Conservation (phyloP, 2,113 vertebrate genomes). For the Rhagologus leucostigma region DNA sequence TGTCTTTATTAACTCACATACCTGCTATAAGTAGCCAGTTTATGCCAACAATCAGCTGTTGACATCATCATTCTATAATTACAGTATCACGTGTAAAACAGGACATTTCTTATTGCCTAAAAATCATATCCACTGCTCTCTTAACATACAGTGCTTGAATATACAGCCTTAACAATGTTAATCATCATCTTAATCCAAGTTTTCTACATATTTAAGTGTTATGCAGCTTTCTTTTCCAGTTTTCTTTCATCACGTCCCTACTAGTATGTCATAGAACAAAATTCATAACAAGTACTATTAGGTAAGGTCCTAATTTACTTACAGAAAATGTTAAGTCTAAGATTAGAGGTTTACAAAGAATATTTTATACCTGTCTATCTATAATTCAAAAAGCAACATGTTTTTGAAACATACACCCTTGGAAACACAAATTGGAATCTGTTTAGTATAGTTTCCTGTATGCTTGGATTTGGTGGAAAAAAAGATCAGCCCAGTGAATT, state of each 20-base stretch:
- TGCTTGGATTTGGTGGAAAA: constrained; percentile 50
- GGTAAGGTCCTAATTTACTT: constrained; percentile 59
- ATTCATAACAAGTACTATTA: constrained; percentile 62
- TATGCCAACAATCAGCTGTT: constrained; percentile 80
- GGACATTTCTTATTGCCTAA: constrained; percentile 83
- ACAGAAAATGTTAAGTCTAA: constrained; percentile 59
- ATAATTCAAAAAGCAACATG: constrained; percentile 58
- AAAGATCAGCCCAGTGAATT: constrained; percentile 15
- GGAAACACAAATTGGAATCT: constrained; percentile 43
- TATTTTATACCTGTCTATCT: constrained; percentile 73
- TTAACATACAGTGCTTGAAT: constrained; percentile 94
- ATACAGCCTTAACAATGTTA: constrained; percentile 88
- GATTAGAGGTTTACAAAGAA: constrained; percentile 72
- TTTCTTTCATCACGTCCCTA: constrained; percentile 73
- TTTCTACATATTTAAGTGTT: constrained; percentile 72
- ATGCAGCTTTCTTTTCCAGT: constrained; percentile 40
- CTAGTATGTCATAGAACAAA: constrained; percentile 57
- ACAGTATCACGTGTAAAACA: constrained; percentile 74
- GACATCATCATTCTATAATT: constrained; percentile 77
- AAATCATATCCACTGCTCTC: constrained; percentile 78
- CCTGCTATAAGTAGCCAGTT: constrained; percentile 80
- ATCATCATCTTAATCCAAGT: constrained; percentile 70
- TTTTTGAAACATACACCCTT: constrained; percentile 59
- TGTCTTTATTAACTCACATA: constrained; percentile 74
- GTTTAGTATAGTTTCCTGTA: constrained; percentile 58